Percentiles rank a stretch among this genome's conserved stretches.
These are phyloP conservation scores for Musca vetustissima DNA, from an alignment of 1,140 invertebrate genomes.

Conservation along the genomic window DNA sequence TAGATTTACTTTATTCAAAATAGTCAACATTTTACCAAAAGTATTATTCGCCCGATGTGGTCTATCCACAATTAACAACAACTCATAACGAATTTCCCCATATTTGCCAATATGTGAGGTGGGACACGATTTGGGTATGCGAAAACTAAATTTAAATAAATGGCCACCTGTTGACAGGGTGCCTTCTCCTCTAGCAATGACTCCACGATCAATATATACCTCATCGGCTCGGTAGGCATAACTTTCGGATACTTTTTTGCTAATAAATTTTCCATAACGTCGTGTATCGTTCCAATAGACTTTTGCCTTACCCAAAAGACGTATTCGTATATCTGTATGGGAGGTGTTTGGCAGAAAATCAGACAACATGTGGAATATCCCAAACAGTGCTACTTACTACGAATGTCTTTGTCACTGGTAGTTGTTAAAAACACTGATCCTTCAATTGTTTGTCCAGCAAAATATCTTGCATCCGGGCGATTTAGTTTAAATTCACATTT, in stretches of 20 bases:
- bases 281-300: constrained; percentile 13
- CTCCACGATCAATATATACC: constrained; percentile 10
- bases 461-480: neutral
- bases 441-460: constrained; percentile 12
- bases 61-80: constrained; percentile 65
- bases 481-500: constrained; percentile 22
- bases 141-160: constrained; percentile 15
- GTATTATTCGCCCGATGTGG: constrained; percentile 72
- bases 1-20: constrained; percentile 68
- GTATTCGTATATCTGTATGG: constrained; percentile 15
- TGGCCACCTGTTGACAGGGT: neutral
- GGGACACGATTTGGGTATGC: constrained; percentile 59
- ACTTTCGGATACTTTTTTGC: constrained; percentile 23
- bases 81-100: constrained; percentile 66
- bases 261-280: constrained; percentile 25
- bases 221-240: neutral
- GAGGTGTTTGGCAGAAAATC: neutral
- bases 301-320: constrained; percentile 12
- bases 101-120: constrained; percentile 69
- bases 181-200: neutral
- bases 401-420: neutral
- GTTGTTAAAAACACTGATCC: constrained; percentile 10
- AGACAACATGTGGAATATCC: neutral
- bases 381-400: neutral
- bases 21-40: constrained; percentile 67